phyloP scores from a whole-genome alignment of 2,888 invertebrate genomes.

The Nephrotoma flavescens region DNA sequence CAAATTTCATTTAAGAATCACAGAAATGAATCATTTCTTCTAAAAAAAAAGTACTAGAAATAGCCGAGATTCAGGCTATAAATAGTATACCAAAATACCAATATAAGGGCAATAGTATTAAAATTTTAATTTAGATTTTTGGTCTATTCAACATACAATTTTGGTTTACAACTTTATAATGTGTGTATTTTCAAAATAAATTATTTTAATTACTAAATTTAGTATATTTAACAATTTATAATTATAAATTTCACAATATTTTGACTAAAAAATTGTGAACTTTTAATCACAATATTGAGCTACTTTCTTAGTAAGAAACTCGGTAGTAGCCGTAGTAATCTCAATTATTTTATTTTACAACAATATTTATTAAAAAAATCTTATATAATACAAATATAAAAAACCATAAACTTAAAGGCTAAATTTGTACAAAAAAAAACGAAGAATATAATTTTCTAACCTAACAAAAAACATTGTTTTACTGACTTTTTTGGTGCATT shows the following conservation, averaged over 20 bases:
- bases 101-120: background rate
- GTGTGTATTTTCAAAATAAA: background rate
- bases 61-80: background rate
- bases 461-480: background rate
- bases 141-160: background rate
- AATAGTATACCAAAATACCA: background rate
- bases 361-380: background rate
- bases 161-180: background rate
- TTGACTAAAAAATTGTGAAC: background rate
- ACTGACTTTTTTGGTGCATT: background rate
- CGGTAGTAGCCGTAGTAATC: background rate
- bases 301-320: background rate
- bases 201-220: background rate
- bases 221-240: background rate
- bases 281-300: background rate
- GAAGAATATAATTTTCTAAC: background rate
- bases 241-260: background rate
- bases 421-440: background rate
- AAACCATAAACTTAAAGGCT: background rate
- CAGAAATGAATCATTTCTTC: background rate
- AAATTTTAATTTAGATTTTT: background rate
- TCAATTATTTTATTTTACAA: background rate
- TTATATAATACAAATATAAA: background rate
- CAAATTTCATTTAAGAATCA: background rate
- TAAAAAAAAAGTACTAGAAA: background rate